These are phyloP conservation scores for Prionace glauca DNA, from an alignment of 2,797 vertebrate genomes.

Conservation along the genomic window DNA sequence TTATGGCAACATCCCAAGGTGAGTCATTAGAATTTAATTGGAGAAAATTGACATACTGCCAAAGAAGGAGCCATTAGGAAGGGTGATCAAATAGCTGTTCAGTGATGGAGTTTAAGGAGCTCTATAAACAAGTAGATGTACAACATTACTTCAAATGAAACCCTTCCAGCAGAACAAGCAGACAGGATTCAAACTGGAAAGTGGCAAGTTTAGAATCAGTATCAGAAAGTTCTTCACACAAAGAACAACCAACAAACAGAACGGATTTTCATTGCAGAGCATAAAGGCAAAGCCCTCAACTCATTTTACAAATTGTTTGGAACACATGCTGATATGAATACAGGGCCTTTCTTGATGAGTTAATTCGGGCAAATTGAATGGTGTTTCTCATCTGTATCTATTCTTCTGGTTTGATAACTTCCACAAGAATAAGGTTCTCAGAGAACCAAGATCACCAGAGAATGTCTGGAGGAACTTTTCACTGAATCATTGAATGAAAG, in stretches of 20 bases:
- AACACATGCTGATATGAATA: neutral
- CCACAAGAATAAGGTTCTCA: neutral
- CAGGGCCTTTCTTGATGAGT: neutral
- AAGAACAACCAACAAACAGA: neutral
- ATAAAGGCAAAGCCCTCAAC: neutral
- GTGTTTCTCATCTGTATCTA: neutral
- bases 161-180: neutral
- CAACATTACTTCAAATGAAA: neutral
- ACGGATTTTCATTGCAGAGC: neutral
- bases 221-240: neutral
- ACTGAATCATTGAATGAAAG: too few species aligned
- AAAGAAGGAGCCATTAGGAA: neutral
- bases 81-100: neutral
- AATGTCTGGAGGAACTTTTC: neutral
- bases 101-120: neutral
- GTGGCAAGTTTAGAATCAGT: neutral
- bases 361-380: neutral
- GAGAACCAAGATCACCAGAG: neutral
- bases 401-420: neutral
- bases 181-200: neutral
- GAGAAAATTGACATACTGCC: neutral
- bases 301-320: neutral
- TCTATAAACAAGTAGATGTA: neutral
- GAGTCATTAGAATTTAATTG: neutral
- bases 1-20: neutral